phyloP scores from a whole-genome alignment of 2,797 vertebrate species.

The Malurus leucopterus region DNA sequence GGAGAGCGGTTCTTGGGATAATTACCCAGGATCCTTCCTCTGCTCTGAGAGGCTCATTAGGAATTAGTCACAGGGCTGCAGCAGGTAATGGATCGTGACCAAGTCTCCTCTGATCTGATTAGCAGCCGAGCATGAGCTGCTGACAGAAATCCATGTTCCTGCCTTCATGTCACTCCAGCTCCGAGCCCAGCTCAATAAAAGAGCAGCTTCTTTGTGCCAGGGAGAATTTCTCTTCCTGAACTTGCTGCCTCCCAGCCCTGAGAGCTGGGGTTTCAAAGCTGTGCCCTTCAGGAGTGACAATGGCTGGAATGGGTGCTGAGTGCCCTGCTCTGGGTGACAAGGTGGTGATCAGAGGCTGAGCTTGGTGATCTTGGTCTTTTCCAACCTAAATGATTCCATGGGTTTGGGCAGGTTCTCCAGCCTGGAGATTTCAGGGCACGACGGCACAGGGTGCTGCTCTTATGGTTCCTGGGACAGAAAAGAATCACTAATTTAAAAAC shows the following conservation, averaged over 20 bases:
- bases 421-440: neutral
- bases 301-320: neutral
- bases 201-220: constrained; percentile 3
- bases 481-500: neutral
- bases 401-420: neutral
- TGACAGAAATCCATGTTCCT: constrained; percentile 24
- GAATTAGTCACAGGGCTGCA: constrained; percentile 32
- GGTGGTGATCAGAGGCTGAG: neutral
- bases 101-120: constrained; percentile 12
- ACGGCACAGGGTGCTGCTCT: neutral
- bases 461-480: neutral
- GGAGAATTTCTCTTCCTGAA: neutral
- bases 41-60: constrained; percentile 21
- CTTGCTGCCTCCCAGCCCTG: neutral
- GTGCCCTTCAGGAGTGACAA: neutral
- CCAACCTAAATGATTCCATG: neutral
- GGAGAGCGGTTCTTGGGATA: neutral
- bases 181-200: constrained; percentile 7
- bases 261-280: neutral
- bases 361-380: neutral
- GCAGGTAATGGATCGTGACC: constrained; percentile 29
- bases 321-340: neutral
- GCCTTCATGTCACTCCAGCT: neutral
- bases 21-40: neutral
- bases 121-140: neutral